Percentiles rank a stretch among this genome's conserved stretches.
Conservation (phyloP, 2,113 vertebrate species). For the Ciconia maguari region DNA sequence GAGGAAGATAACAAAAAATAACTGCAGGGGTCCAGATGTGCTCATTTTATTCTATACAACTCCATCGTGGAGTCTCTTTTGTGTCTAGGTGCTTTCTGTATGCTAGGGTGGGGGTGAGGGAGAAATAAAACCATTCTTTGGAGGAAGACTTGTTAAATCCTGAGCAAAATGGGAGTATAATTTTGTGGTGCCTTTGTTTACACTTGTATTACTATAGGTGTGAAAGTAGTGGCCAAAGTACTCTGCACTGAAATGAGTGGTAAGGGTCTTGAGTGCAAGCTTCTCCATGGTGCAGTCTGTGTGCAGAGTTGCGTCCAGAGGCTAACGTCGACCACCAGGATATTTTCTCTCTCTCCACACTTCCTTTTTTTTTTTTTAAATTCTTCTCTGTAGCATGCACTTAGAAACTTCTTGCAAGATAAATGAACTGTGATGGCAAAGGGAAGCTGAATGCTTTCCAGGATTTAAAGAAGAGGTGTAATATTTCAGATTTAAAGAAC, state of each 20-base stretch:
- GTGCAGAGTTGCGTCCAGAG: background rate
- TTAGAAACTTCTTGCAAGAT: conserved; percentile 3
- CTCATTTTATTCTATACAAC: background rate
- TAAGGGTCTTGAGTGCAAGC: background rate
- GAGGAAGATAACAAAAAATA: background rate
- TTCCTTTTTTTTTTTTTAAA: no score
- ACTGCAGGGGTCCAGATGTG: background rate
- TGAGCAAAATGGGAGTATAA: background rate
- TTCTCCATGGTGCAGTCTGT: background rate
- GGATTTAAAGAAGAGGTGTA: background rate
- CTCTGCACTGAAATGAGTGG: background rate
- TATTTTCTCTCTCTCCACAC: background rate
- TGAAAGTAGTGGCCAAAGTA: background rate
- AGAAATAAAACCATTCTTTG: background rate
- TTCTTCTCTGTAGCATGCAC: background rate
- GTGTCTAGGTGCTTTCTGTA: background rate
- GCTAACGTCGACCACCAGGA: background rate
- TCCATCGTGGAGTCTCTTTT: background rate
- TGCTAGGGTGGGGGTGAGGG: background rate
- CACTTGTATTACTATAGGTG: background rate
- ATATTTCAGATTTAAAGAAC: conserved; percentile 1
- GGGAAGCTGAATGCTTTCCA: conserved; percentile 14
- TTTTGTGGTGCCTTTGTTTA: background rate
- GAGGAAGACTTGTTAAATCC: background rate
- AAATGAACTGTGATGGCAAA: conserved; percentile 33